Conservation (phyloP, 1,140 invertebrate genomes). For the Platorchestia sp. region DNA sequence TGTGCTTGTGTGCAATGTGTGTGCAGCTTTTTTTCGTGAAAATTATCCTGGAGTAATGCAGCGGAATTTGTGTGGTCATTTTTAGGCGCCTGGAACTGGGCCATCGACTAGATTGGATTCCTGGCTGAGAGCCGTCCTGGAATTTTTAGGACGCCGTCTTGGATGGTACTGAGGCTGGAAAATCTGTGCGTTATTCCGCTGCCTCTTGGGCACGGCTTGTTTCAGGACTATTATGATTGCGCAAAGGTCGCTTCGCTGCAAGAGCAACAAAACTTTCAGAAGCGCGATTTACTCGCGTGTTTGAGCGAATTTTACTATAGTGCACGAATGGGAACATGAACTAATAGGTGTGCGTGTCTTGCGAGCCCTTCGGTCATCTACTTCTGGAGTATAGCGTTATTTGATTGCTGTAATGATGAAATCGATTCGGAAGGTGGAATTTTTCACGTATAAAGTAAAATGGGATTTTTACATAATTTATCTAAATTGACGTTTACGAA, state of each 20-base stretch:
- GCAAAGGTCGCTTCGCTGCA: too few relatives aligned
- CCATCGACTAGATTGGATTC: slow-evolving; percentile 51
- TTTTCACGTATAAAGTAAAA: too few relatives aligned
- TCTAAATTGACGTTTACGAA: too few relatives aligned
- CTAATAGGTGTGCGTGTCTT: background rate
- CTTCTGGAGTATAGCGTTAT: background rate
- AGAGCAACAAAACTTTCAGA: too few relatives aligned
- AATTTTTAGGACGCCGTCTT: slow-evolving; percentile 18
- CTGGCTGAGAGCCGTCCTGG: slow-evolving; percentile 47
- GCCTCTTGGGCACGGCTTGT: background rate
- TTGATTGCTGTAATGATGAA: background rate
- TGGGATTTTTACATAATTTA: too few relatives aligned
- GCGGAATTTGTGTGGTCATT: slow-evolving; percentile 33
- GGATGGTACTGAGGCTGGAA: background rate
- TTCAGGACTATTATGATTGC: background rate
- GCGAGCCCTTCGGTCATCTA: background rate
- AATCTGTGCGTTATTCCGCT: slow-evolving; percentile 28
- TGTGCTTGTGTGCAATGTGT: background rate
- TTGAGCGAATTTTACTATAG: background rate
- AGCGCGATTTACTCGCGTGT: background rate
- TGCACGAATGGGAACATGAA: background rate
- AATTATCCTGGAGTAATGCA: slow-evolving; percentile 26
- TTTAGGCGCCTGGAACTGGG: slow-evolving; percentile 32
- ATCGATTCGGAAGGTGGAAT: too few relatives aligned
- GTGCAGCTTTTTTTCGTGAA: background rate